phyloP scores from a whole-genome alignment of 1,140 invertebrate genomes.

The Eurosta solidaginis region DNA sequence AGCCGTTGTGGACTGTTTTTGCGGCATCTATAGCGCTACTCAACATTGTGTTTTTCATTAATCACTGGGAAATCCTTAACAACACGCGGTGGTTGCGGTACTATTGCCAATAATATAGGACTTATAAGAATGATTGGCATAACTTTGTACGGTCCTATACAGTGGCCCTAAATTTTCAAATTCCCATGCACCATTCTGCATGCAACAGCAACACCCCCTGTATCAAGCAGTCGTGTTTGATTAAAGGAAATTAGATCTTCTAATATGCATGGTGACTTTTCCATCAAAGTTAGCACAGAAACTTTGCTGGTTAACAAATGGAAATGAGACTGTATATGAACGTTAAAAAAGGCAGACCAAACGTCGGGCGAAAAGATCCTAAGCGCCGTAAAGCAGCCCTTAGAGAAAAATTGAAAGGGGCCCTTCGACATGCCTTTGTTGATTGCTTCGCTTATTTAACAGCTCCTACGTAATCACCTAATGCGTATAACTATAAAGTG shows the following conservation, averaged over 20 bases:
- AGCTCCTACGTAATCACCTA: no score
- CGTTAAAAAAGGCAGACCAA: no score
- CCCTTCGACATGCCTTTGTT: no score
- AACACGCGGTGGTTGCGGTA: slow-evolving; percentile 68
- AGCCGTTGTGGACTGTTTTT: slow-evolving; percentile 71
- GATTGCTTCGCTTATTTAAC: no score
- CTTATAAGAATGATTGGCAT: slow-evolving; percentile 72
- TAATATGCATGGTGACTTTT: slow-evolving; percentile 64
- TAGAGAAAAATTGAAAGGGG: no score
- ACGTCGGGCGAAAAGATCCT: no score
- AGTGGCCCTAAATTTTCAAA: slow-evolving; percentile 71
- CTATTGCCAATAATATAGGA: slow-evolving; percentile 70
- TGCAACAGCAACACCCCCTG: slow-evolving; percentile 66
- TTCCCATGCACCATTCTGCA: slow-evolving; percentile 70
- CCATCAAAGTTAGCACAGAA: slow-evolving; percentile 64
- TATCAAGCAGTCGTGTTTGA: slow-evolving; percentile 66
- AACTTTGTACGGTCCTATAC: slow-evolving; percentile 65
- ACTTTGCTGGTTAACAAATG: no score
- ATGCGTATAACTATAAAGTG: no score
- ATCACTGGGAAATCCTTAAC: slow-evolving; percentile 69
- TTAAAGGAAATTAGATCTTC: slow-evolving; percentile 73
- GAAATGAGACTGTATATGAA: no score
- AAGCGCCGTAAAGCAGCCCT: no score
- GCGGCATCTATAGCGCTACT: slow-evolving; percentile 69
- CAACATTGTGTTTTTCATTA: slow-evolving; percentile 74